A percentile compares a stretch with the other conserved stretches of the same genome.
These are phyloP conservation scores for Drosophila histrio DNA, from an alignment of 2,888 invertebrate genomes.

Conservation along the genomic window DNA sequence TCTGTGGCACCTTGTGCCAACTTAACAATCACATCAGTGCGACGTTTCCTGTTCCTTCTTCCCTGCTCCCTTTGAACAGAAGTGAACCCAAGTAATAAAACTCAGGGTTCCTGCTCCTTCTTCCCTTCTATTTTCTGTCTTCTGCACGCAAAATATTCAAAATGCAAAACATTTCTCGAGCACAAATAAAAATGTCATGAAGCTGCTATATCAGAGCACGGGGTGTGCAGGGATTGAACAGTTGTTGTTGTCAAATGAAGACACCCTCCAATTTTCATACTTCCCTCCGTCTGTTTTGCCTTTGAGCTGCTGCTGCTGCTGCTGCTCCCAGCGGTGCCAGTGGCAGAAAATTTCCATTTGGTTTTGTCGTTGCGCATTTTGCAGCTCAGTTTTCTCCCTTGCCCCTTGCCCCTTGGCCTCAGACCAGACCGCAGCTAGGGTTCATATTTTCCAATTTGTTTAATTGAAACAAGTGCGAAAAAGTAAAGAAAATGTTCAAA, in stretches of 20 bases:
- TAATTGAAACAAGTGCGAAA: slow-evolving; percentile 76
- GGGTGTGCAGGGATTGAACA: slow-evolving; percentile 46
- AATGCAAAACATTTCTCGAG: slow-evolving; percentile 73
- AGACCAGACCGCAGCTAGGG: slow-evolving; percentile 43
- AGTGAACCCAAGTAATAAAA: slow-evolving; percentile 48
- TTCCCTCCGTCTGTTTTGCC: too few relatives aligned
- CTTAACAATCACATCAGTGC: slow-evolving; percentile 66
- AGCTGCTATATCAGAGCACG: slow-evolving; percentile 48
- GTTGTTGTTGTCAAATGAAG: slow-evolving; percentile 20
- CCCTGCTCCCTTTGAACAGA: neutral
- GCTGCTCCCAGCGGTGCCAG: slow-evolving; percentile 42
- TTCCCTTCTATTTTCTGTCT: neutral
- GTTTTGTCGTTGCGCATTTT: slow-evolving; percentile 55
- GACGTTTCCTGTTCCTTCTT: neutral
- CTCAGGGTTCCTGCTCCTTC: neutral
- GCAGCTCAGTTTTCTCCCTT: slow-evolving; percentile 11
- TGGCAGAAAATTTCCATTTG: slow-evolving; percentile 66
- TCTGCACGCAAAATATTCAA: slow-evolving; percentile 58
- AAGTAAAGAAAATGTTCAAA: slow-evolving; percentile 36
- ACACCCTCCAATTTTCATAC: too few relatives aligned
- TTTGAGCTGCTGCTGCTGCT: too few relatives aligned
- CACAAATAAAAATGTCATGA: slow-evolving; percentile 75
- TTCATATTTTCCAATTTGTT: slow-evolving; percentile 79
- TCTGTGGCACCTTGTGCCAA: slow-evolving; percentile 61
- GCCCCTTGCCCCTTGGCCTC: neutral